phyloP scores from a whole-genome alignment of 1,140 invertebrate genomes.

The Drosophila persimilis region DNA sequence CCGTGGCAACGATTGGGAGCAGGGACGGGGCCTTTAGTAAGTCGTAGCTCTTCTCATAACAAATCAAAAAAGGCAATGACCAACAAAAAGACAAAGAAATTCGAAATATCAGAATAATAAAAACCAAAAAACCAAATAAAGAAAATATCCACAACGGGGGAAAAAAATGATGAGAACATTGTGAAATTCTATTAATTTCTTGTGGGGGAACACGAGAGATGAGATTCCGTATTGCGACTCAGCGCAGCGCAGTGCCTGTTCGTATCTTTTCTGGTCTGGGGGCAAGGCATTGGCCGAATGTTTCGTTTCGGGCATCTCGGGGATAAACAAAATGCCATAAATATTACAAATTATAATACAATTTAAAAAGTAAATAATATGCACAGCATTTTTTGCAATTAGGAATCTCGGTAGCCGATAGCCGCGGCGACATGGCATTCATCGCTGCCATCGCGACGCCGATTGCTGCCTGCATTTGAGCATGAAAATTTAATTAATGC shows the following conservation, averaged over 20 bases:
- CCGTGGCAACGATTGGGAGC: no score
- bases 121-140: slow-evolving; percentile 12
- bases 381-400: slow-evolving; percentile 40
- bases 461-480: slow-evolving; percentile 57
- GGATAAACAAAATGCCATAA: slow-evolving; percentile 62
- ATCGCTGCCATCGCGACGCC: background rate
- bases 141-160: background rate
- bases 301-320: slow-evolving; percentile 28
- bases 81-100: slow-evolving; percentile 41
- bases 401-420: slow-evolving; percentile 4
- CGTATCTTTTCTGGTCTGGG: background rate
- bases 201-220: no score
- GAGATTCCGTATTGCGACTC: no score
- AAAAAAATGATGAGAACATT: slow-evolving; percentile 25
- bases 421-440: no score
- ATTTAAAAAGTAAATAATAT: slow-evolving; percentile 54
- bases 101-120: slow-evolving; percentile 16
- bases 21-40: no score
- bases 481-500: slow-evolving; percentile 71
- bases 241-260: no score
- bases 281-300: slow-evolving; percentile 53
- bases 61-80: slow-evolving; percentile 1
- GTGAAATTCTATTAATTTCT: slow-evolving; percentile 25
- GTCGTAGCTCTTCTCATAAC: no score
- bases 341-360: slow-evolving; percentile 59